Evolutionary conservation across 1,140 invertebrate species (phyloP).

Genomic region (Sycobia sp.): DNA sequence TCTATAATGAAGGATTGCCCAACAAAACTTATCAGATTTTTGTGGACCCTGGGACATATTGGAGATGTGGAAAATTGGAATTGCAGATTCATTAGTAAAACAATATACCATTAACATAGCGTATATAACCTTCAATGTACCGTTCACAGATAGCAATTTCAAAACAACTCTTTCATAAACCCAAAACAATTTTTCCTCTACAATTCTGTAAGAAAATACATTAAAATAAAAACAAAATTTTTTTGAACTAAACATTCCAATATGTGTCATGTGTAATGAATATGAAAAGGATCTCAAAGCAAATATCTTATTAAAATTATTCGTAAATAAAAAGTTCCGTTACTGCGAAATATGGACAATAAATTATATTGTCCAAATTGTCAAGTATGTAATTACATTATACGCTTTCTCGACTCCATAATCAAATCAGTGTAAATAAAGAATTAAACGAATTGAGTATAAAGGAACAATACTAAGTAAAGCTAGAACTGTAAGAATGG

Average conservation of each 20-base stretch:
- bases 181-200: not conserved
- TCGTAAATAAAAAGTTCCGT: not conserved
- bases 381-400: too few species aligned
- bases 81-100: not conserved
- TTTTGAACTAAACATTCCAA: not conserved
- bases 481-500: not conserved
- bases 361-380: not conserved
- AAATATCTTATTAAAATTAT: not conserved
- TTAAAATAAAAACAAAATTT: too few species aligned
- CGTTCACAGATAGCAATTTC: not conserved
- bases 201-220: not conserved
- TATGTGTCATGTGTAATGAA: not conserved
- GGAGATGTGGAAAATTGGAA: too few species aligned
- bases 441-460: not conserved
- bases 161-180: constrained; percentile 1
- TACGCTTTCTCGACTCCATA: too few species aligned
- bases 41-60: not conserved
- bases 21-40: not conserved
- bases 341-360: not conserved
- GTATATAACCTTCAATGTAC: not conserved
- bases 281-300: not conserved
- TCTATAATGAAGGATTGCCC: not conserved
- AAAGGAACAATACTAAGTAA: not conserved
- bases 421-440: too few species aligned
- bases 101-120: not conserved